Base-by-base conservation (phyloP, 2,797 vertebrate species). In the Agapornis canus region DNA sequence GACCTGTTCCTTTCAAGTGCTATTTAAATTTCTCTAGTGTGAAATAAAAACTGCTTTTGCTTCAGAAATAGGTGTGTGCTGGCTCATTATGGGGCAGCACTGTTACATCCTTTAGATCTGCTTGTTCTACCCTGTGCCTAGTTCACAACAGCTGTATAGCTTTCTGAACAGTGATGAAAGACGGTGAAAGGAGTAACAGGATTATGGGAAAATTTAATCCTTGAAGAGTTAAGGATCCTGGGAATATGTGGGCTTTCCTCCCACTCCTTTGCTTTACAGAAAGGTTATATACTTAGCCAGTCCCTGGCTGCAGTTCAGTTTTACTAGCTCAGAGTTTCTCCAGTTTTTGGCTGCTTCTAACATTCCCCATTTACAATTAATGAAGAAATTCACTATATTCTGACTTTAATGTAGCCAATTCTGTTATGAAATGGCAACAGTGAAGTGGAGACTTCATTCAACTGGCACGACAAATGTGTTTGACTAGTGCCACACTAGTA, bases 1-100 rank as follows among this genome's bases (percentile, higher is more conserved):
- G 39, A 21, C 22, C 18, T 29, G 18, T 26, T 73, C 48, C 3
- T 54, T 60, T 45, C 4, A n/a, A 73, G 35, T 29, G 40, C 25
- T 85, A 0, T 65, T 86, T 57, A 4, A 26, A 11, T 42, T 63
- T 47, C 21, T 47, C 5, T 13, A 7, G 17, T 17, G 61, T 21
- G 65, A 47, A 27, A 10, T 23, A 6, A 3, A 11, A 65, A 25
- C 31, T 82, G 14, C 3, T 5, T 57, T 54, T 20, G 3, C 6
- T 31, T 66, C 21, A 40, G 63, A 45, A 39, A 2, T 14, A 11
- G 27, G 13, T 10, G 2, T 27, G 17, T 56, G 64, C 21, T 48
- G 69, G 43, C 42, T 59, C 26, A 13, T 1, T 1, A 0, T 14
- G 22, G 42, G 60, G 21, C 66, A n/a, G 37, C 7, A 2, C 43